Base-by-base conservation (phyloP, 2,888 invertebrate genomes). In the Rhaphigaster nebulosa region DNA sequence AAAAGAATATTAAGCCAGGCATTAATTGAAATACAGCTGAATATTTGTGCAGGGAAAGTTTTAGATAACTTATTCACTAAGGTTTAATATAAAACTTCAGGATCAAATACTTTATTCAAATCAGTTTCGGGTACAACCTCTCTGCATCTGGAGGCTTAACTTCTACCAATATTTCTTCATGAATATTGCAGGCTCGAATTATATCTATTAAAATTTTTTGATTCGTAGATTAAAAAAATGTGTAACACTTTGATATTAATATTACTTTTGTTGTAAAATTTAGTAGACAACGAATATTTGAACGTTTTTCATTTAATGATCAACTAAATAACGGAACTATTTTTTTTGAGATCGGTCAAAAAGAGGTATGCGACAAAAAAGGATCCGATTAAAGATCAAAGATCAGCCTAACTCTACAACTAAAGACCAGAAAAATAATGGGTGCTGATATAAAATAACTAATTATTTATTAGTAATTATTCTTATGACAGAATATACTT, bases 61-160 rank as follows among this genome's bases (percentile, higher is more conserved):
- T 65, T 15, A 29, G 65, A 29, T 65, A 65, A 65, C 15, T 65
- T 65, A 29, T 65, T 65, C 65, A 65, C 65, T 65, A 65, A 65
- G 65, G 29, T 65, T 65, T 65, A 65, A 65, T 65, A 65, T 65
- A 65, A 65, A 29, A 65, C 65, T 65, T 65, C 18, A 1, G 18
- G 65, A 65, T 65, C 65, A 65, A 65, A 29, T 65, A 65, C 65
- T 29, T 60, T 65, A 65, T 65, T 65, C 65, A 65, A 65, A 65
- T 65, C 29, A 29, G 29, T 65, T 65, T 18, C 10, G 15, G 65
- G 65, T 65, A 15, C 18, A n/a, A 29, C 1, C 29, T 10, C 18
- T 65, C 29, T 29, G 65, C 65, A 18, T 65, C 65, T 29, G 60
- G 65, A 60, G 65, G 29, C 65, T 65, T 65, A n/a, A 29, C 65